Evolutionary conservation across 2,888 invertebrate species (phyloP).

Genomic region (Neoitamus cyanurus): DNA sequence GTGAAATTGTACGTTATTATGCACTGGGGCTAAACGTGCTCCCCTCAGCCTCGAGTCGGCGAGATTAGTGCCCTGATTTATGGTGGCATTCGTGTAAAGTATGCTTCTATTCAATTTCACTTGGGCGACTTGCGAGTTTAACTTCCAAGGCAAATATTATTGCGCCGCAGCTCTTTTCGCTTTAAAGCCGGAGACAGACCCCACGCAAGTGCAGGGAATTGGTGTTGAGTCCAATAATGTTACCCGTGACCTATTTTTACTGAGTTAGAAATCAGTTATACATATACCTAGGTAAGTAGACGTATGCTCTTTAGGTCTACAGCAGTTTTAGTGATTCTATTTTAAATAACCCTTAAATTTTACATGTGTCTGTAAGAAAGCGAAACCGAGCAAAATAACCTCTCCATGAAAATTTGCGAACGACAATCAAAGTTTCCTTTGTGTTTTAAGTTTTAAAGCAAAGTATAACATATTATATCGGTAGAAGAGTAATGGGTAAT

Average conservation of each 20-base stretch:
- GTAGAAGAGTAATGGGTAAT: too few species aligned
- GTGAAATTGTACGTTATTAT: slow-evolving; percentile 49
- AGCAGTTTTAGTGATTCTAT: too few species aligned
- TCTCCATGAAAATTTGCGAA: too few species aligned
- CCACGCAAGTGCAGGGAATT: background rate
- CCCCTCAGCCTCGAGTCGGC: slow-evolving; percentile 9
- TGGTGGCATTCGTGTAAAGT: slow-evolving; percentile 36
- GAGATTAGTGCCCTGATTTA: slow-evolving; percentile 42
- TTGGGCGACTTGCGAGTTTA: background rate
- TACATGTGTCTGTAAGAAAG: too few species aligned
- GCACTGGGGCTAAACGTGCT: slow-evolving; percentile 40
- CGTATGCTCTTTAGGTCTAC: too few species aligned
- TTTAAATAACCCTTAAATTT: too few species aligned
- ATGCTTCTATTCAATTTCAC: slow-evolving; percentile 38
- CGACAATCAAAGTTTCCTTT: too few species aligned
- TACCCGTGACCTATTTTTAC: background rate
- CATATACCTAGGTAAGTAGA: too few species aligned
- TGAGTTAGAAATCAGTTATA: too few species aligned
- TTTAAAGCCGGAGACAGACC: background rate
- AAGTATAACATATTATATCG: too few species aligned
- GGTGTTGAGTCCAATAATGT: background rate
- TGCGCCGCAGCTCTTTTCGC: background rate
- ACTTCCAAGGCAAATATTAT: background rate
- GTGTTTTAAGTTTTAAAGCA: too few species aligned
- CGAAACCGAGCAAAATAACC: too few species aligned